These are phyloP conservation scores for Heterodera carotae DNA, from an alignment of 1,140 invertebrate genomes.

Conservation along the genomic window DNA sequence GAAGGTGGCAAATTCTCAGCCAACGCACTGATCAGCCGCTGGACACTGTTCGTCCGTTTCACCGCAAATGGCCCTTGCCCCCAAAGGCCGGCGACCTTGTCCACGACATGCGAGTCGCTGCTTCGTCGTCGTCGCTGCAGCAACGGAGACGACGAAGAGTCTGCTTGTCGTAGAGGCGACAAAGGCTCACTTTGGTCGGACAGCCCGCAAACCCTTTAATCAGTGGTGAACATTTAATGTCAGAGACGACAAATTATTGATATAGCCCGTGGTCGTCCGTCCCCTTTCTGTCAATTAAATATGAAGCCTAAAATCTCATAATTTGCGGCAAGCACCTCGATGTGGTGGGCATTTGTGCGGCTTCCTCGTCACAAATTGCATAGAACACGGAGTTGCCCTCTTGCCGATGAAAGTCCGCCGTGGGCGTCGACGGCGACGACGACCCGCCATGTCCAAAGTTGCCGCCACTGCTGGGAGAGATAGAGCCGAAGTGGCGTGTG, in stretches of 20 bases:
- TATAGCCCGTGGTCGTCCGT: no score
- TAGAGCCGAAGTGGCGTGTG: neutral
- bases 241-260: no score
- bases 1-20: neutral
- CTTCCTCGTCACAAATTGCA: constrained; percentile 1
- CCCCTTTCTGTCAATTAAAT: no score
- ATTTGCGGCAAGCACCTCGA: no score
- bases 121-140: neutral
- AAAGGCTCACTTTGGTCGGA: neutral
- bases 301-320: no score
- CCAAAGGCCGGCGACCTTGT: neutral
- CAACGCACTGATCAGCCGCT: neutral
- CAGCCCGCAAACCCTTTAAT: neutral
- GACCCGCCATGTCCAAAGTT: no score
- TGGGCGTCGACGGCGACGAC: neutral
- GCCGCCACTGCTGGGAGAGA: constrained; percentile 1
- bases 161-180: no score
- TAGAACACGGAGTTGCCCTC: constrained; percentile 28
- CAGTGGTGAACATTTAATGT: no score
- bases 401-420: neutral
- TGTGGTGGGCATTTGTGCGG: constrained; percentile 13
- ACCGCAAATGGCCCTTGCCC: neutral
- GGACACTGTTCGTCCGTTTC: constrained; percentile 2
- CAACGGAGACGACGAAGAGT: neutral
- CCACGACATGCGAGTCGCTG: neutral